These are phyloP conservation scores for Ypsolopha sequella DNA, from an alignment of 2,888 invertebrate genomes.

Conservation along the genomic window DNA sequence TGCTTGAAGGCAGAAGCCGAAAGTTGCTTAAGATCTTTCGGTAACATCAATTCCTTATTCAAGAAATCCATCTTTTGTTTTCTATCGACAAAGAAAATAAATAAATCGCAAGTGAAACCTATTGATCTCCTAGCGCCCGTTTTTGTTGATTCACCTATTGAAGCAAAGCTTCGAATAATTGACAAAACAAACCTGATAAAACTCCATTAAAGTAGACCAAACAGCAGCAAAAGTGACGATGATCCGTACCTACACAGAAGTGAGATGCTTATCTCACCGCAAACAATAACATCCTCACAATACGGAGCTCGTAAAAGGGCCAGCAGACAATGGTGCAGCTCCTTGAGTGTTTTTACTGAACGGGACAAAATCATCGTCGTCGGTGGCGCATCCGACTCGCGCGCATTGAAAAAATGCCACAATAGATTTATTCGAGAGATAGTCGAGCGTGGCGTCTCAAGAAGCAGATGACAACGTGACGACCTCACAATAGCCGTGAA, in stretches of 20 bases:
- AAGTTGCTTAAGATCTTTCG: conserved; percentile 31
- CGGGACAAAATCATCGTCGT: conserved; percentile 65
- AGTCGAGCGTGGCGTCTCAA: conserved; percentile 65
- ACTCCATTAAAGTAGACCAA: conserved; percentile 46
- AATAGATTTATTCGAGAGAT: conserved; percentile 69
- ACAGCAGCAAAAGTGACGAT: conserved; percentile 57
- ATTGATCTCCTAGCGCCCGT: neutral
- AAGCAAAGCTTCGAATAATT: conserved; percentile 25
- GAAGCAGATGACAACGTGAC: conserved; percentile 69
- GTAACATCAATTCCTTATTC: conserved; percentile 40
- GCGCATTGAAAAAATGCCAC: conserved; percentile 61
- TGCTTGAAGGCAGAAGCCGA: conserved; percentile 36
- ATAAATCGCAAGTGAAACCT: neutral
- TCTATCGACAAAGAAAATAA: neutral
- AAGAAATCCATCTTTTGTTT: conserved; percentile 42
- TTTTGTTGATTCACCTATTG: neutral
- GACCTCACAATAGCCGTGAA: conserved; percentile 68
- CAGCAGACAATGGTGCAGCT: conserved; percentile 63
- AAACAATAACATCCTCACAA: conserved; percentile 69
- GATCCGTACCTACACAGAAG: conserved; percentile 66
- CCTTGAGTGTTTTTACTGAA: conserved; percentile 60
- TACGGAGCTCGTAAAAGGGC: conserved; percentile 63
- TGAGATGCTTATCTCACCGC: conserved; percentile 68
- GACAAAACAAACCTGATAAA: conserved; percentile 46
- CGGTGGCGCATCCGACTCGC: conserved; percentile 67